Evolutionary conservation across 2,113 vertebrate species (phyloP).

Genomic region (Carassius gibelio): DNA sequence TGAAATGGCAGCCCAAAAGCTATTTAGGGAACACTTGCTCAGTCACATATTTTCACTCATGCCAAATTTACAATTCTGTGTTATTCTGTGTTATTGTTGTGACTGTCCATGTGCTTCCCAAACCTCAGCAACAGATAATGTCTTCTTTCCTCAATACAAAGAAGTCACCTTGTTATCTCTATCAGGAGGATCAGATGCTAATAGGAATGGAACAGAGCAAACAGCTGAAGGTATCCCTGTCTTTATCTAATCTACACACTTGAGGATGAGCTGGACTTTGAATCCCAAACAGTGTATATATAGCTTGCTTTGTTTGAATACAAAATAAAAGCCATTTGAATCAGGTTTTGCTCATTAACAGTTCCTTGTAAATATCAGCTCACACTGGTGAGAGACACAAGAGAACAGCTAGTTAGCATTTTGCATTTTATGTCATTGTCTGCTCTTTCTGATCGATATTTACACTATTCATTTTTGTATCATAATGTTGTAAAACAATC

Average conservation of each 20-base stretch:
- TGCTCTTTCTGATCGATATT: background rate
- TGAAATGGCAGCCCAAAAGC: slow-evolving; percentile 29
- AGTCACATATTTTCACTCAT: background rate
- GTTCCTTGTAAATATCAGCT: background rate
- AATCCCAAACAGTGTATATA: slow-evolving; percentile 58
- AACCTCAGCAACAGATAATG: background rate
- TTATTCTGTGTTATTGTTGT: background rate
- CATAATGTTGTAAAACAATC: background rate
- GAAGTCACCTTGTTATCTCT: slow-evolving; percentile 60
- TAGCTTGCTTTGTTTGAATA: slow-evolving; percentile 56
- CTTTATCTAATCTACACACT: slow-evolving; percentile 74
- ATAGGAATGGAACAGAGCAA: slow-evolving; percentile 68
- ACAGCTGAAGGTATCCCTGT: slow-evolving; percentile 57
- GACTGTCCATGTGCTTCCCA: background rate
- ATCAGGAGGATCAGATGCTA: slow-evolving; percentile 72
- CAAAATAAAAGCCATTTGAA: slow-evolving; percentile 64
- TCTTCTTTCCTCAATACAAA: slow-evolving; percentile 11
- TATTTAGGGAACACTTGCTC: background rate
- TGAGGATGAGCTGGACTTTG: slow-evolving; percentile 76
- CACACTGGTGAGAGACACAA: background rate
- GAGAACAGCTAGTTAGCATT: background rate
- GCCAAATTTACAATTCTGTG: background rate
- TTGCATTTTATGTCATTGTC: background rate
- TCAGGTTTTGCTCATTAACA: slow-evolving; percentile 30
- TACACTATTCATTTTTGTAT: background rate